These are phyloP conservation scores for Pollenia angustigena DNA, from an alignment of 2,888 invertebrate species.

Conservation along the genomic window DNA sequence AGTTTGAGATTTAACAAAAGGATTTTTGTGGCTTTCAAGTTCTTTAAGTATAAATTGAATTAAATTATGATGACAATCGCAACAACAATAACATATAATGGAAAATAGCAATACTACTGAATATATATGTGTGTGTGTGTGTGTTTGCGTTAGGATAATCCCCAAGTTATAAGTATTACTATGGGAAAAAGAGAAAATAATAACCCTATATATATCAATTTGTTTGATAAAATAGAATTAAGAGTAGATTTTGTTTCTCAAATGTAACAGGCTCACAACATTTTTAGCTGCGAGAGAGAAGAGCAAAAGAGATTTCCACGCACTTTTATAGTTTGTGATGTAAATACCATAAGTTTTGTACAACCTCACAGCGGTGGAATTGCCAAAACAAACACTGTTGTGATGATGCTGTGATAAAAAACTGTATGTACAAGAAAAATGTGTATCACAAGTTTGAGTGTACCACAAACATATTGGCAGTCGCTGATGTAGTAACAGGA, in stretches of 20 bases:
- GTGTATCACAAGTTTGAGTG: slow-evolving; percentile 8
- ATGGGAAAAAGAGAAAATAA: slow-evolving; percentile 52
- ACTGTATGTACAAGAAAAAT: background rate
- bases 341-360: background rate
- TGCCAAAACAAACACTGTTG: slow-evolving; percentile 6
- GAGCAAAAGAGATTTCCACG: slow-evolving; percentile 21
- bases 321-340: slow-evolving; percentile 27
- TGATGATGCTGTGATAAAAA: slow-evolving; percentile 18
- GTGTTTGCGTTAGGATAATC: slow-evolving; percentile 64
- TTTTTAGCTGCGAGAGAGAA: slow-evolving; percentile 2
- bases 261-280: slow-evolving; percentile 80
- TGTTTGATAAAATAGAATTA: slow-evolving; percentile 58
- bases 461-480: background rate
- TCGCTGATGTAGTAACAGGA: too few species aligned
- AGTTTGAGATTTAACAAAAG: slow-evolving; percentile 50
- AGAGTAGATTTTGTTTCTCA: slow-evolving; percentile 83
- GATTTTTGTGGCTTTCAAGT: slow-evolving; percentile 37
- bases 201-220: slow-evolving; percentile 5
- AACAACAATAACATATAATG: slow-evolving; percentile 9
- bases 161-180: slow-evolving; percentile 53
- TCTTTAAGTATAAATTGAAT: slow-evolving; percentile 61
- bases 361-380: background rate
- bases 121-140: slow-evolving; percentile 1
- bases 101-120: background rate
- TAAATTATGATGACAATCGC: slow-evolving; percentile 29